Percentiles rank a stretch among this genome's conserved stretches.
Conservation (phyloP, 2,797 vertebrate genomes). For the Microctenopoma lineatum region DNA sequence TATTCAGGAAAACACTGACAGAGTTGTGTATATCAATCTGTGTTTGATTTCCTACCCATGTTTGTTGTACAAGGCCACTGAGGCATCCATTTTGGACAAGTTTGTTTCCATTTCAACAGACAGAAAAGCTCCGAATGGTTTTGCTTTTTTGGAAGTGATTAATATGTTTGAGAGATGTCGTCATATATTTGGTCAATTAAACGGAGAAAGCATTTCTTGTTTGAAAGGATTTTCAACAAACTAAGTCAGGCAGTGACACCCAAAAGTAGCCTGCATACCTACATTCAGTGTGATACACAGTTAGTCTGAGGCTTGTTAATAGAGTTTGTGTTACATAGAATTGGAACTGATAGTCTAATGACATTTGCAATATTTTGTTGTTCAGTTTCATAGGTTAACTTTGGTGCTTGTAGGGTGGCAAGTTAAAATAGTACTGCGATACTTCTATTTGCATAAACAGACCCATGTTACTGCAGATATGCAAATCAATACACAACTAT, state of each 20-base stretch:
- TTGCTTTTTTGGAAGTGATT: conserved; percentile 44
- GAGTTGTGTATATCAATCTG: conserved; percentile 29
- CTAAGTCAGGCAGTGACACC: conserved; percentile 13
- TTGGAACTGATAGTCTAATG: not conserved
- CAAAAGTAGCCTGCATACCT: not conserved
- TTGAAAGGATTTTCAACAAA: conserved; percentile 34
- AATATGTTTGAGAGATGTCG: conserved; percentile 30
- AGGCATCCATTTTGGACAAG: conserved; percentile 38
- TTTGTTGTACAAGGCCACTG: conserved; percentile 52
- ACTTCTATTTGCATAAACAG: too few relatives aligned
- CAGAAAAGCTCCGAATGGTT: conserved; percentile 31
- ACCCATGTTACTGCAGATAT: too few relatives aligned
- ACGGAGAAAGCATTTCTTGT: conserved; percentile 22
- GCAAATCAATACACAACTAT: too few relatives aligned
- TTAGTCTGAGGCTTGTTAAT: conserved; percentile 3
- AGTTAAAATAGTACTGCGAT: too few relatives aligned
- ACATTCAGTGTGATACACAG: not conserved
- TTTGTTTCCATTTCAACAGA: conserved; percentile 51
- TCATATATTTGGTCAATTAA: conserved; percentile 38
- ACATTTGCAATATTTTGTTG: not conserved
- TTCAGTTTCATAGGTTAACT: not conserved
- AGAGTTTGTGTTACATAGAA: not conserved
- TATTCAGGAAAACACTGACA: conserved; percentile 19
- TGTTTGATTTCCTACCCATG: conserved; percentile 43
- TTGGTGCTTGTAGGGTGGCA: too few relatives aligned